Evolutionary conservation across 2,113 vertebrate species (phyloP).

Genomic region (Istiophorus platypterus): DNA sequence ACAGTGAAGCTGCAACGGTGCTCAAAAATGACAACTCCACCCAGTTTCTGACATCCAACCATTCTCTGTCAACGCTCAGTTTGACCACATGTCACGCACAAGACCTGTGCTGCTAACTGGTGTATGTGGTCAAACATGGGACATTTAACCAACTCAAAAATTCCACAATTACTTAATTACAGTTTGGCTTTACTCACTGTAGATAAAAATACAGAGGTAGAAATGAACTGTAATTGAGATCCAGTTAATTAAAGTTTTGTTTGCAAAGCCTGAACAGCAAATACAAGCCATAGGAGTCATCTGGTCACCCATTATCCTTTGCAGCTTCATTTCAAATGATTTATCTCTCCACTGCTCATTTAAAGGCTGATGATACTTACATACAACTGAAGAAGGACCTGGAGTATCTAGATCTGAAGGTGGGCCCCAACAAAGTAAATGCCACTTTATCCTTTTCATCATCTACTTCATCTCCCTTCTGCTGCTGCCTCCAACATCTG

Average conservation of each 20-base stretch:
- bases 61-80: slow-evolving; percentile 50
- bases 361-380: slow-evolving; percentile 97
- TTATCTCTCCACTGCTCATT: slow-evolving; percentile 79
- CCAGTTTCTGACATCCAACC: slow-evolving; percentile 52
- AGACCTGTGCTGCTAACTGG: slow-evolving; percentile 47
- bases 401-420: slow-evolving; percentile 99
- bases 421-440: slow-evolving; percentile 82
- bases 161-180: slow-evolving; percentile 50
- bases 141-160: slow-evolving; percentile 52
- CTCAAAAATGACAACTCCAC: slow-evolving; percentile 59
- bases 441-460: slow-evolving; percentile 59
- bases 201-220: slow-evolving; percentile 54
- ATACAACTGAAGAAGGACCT: slow-evolving; percentile 98
- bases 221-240: slow-evolving; percentile 50
- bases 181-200: slow-evolving; percentile 45
- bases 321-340: slow-evolving; percentile 80
- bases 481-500: slow-evolving; percentile 45
- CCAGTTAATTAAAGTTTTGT: slow-evolving; percentile 61
- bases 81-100: slow-evolving; percentile 54
- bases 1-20: slow-evolving; percentile 50
- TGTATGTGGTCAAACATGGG: slow-evolving; percentile 62
- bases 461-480: slow-evolving; percentile 55
- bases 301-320: slow-evolving; percentile 65
- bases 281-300: slow-evolving; percentile 58
- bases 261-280: slow-evolving; percentile 47